A percentile compares a stretch with the other conserved stretches of the same genome.
Evolutionary conservation across 2,888 invertebrate genomes (phyloP).

Genomic region (Platypus cylindrus): DNA sequence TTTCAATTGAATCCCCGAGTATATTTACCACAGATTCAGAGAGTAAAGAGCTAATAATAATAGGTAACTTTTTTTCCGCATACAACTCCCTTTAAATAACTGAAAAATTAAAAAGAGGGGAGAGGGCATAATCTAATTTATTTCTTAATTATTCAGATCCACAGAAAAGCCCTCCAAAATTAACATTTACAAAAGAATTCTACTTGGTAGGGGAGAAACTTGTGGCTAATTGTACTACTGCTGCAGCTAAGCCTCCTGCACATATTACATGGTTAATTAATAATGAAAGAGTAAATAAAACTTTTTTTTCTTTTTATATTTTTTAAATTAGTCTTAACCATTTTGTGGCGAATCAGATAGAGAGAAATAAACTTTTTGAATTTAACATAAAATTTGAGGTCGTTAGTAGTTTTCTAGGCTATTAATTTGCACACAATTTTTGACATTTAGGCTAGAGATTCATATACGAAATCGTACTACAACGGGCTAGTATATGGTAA

Average conservation of each 20-base stretch:
- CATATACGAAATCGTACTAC: conserved; percentile 33
- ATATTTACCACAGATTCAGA: conserved; percentile 72
- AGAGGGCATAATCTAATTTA: no score
- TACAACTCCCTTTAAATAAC: no score
- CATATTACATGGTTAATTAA: conserved; percentile 70
- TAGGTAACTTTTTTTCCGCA: no score
- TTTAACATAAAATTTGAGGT: no score
- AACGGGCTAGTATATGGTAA: conserved; percentile 44
- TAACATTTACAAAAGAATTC: conserved; percentile 56
- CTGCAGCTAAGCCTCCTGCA: conserved; percentile 58
- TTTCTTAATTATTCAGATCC: no score
- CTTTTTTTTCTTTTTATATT: no score
- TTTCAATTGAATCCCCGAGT: conserved; percentile 64
- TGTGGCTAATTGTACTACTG: conserved; percentile 62
- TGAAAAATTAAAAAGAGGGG: no score
- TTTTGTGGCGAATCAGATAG: no score
- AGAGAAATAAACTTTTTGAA: no score
- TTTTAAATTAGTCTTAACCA: no score
- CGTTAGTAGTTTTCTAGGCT: no score
- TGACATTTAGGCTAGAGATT: conserved; percentile 36
- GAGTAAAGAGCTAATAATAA: conserved; percentile 63
- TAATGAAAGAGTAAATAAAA: conserved; percentile 56
- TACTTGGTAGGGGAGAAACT: conserved; percentile 54
- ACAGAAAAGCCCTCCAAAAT: conserved; percentile 54
- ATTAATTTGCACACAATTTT: no score